A percentile compares a stretch with the other conserved stretches of the same genome.
These are phyloP conservation scores for Lophotriccus pileatus DNA, from an alignment of 2,797 vertebrate species.

Conservation along the genomic window DNA sequence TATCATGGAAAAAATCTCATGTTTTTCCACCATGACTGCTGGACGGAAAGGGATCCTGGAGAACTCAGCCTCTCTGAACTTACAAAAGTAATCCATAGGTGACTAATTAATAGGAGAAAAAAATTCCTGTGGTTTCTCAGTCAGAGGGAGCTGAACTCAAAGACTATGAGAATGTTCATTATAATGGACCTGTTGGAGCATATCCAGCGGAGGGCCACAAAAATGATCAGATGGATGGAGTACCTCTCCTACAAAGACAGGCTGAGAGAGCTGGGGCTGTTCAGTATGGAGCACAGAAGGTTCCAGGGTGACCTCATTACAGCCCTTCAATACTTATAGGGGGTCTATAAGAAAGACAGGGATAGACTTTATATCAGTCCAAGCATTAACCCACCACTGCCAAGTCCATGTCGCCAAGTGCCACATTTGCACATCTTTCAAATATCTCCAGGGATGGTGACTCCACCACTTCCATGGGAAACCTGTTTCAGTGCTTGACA, in stretches of 20 bases:
- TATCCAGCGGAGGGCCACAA: not conserved
- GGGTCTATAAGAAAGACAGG: not conserved
- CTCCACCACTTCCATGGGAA: not conserved
- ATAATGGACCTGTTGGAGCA: not conserved
- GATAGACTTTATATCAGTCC: not conserved
- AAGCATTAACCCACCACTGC: not conserved
- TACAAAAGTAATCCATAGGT: not conserved
- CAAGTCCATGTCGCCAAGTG: not conserved
- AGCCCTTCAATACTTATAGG: not conserved
- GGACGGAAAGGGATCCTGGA: not conserved
- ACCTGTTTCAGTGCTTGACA: not conserved
- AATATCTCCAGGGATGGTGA: not conserved
- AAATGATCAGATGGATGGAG: not conserved
- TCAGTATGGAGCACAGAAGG: not conserved
- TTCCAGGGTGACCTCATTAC: not conserved
- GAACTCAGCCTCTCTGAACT: not conserved
- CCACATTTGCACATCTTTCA: not conserved
- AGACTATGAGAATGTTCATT: not conserved
- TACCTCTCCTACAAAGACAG: not conserved
- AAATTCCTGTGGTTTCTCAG: not conserved
- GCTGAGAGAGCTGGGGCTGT: not conserved
- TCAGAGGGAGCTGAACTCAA: not conserved
- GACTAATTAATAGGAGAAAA: not conserved
- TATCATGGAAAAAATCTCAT: not conserved
- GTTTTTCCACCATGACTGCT: not conserved